A percentile compares a stretch with the other conserved stretches of the same genome.
These are phyloP conservation scores for Urosaurus nigricauda DNA, from an alignment of 2,797 vertebrate species.

Conservation along the genomic window DNA sequence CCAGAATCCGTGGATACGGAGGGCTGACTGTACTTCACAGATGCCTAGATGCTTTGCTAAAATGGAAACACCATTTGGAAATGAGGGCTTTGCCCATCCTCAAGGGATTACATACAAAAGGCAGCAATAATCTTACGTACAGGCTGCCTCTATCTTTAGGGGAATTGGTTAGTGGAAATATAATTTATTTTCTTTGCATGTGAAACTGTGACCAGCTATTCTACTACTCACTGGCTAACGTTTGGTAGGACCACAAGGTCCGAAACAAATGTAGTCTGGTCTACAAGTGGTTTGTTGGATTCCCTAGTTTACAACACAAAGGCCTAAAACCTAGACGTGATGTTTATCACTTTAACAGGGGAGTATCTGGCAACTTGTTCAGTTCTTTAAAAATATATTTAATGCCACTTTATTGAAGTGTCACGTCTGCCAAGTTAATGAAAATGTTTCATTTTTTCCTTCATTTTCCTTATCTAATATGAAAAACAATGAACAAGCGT, in stretches of 20 bases:
- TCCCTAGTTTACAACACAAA: not conserved
- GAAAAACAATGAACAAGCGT: not conserved
- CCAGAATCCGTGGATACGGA: too few species aligned
- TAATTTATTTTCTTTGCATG: not conserved
- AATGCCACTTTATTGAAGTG: not conserved
- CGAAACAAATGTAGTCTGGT: too few species aligned
- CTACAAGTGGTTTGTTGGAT: not conserved
- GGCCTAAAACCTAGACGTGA: constrained; percentile 31
- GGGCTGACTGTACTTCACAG: too few species aligned
- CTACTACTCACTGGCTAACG: not conserved
- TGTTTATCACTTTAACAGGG: not conserved
- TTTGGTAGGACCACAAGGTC: constrained; percentile 40
- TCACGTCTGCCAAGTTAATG: rapidly evolving
- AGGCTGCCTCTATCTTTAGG: not conserved
- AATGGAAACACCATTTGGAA: not conserved
- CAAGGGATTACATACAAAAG: too few species aligned
- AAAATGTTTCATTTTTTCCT: not conserved
- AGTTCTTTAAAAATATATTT: not conserved
- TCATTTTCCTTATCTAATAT: not conserved
- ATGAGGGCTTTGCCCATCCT: too few species aligned
- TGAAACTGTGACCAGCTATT: constrained; percentile 16
- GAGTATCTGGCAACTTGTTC: rapidly evolving
- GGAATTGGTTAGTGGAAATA: not conserved
- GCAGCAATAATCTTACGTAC: not conserved
- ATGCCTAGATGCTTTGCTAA: not conserved